Base-by-base conservation (phyloP, 2,113 vertebrate genomes). In the Oplegnathus fasciatus region DNA sequence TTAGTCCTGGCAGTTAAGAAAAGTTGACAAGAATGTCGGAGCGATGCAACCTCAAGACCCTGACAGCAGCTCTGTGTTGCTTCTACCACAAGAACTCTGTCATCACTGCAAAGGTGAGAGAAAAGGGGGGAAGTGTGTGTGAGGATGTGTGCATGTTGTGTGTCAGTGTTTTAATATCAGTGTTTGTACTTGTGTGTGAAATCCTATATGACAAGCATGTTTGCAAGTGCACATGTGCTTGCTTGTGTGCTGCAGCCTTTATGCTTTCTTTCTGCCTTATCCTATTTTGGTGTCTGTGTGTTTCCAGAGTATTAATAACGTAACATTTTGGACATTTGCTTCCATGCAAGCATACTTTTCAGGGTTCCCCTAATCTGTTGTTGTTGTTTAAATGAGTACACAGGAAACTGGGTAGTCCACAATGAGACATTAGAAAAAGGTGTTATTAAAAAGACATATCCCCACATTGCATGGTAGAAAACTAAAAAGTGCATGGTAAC, bases 61-160 rank as follows among this genome's bases (percentile, higher is more conserved):
- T 99, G 88, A 95, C 96, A 0, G 96, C 97, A 68, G 97, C 97
- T 20, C 89, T 99, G 89, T 99, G 98, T 91, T 99, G 98, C 93
- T 99, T 98, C 95, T 98, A 98, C 90, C 97, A 97, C 92, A 96
- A 96, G 90, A 98, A 96, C 85, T 95, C 97, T 69, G 78, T 98
- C 92, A 95, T 98, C 72, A 94, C 95, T 73, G 95, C 96, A 89
- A 98, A 99, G 98, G 98, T 99, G 93, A 95, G 95, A 77, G 26
- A 94, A 94, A 90, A 9, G 50, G 70, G 14, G 30, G 14, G 37
- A 44, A 10, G 40, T 11, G 44, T 54, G 46, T 54, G 48, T 79
- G 72, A 77, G 82, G 11, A 46, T 79, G 66, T 62, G 37, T 70
- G 61, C 65, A 1, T n/a, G 46, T n/a, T 44, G 15, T 50, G 40